Evolutionary conservation across 53 echinoderm and acorn worm genomes (phyloP), one percentile per base, ranked within the genome.

Genomic region (Pentamera pediparva): DNA sequence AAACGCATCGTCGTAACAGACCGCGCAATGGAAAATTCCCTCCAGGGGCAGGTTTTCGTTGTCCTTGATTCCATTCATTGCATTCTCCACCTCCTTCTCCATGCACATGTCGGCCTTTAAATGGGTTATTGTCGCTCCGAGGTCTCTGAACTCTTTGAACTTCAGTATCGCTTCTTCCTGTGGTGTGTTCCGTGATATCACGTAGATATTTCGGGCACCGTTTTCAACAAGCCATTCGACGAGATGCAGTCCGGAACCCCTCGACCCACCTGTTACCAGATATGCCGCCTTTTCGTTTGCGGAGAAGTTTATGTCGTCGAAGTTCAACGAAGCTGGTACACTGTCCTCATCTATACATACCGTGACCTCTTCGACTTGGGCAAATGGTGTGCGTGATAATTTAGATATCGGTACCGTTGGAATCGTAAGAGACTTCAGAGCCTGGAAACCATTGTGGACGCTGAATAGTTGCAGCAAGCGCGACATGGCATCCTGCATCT

Each of bases 361-460:
- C 0, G 90, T 91, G 39, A 86, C 80, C 37, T 91, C 96, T 11
- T 91, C 88, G 11, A 91, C 33, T 0, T 89, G 84, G 39, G 89
- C 93, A 47, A 89, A 89, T 13, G 93, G 86, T 41, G 93, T 83
- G 30, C 89, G 65, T 30, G 93, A 80, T 5, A 93, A 63, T 69
- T 93, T 93, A 5, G 93, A 93, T 61, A 93, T 86, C 27, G 89
- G 93, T 51, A 89, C 89, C 37, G 93, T 93, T 40, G 93, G 93
- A 15, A 93, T 86, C 4, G 93, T 84, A 27, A 93, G 77, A 37
- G 89, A 84, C 76, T 93, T 93, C 34, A 93, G 78, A 22, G 93
- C 89, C 62, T 93, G 93, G 76, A 93, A 93, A 25, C 89, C 93
- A 21, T 93, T 93, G 49, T 93, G 93, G 32, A 93, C 93, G 56